These are phyloP conservation scores for Ficedula albicollis DNA, from an alignment of 2,797 vertebrate genomes.

Conservation along the genomic window DNA sequence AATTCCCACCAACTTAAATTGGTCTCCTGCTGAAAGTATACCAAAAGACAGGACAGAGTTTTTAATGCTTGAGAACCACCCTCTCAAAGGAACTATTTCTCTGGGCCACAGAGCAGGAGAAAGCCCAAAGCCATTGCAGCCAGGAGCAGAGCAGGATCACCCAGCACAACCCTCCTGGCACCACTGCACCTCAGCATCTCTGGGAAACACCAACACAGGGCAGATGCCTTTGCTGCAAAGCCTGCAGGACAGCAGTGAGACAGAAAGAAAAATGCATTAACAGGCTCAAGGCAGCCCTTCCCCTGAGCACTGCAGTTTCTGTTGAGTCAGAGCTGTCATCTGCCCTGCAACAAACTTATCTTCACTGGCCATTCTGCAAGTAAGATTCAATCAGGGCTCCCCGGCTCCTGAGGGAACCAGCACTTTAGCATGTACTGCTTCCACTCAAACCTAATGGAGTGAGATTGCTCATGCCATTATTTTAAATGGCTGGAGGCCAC, in stretches of 20 bases:
- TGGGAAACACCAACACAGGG: accelerated
- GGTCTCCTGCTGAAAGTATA: neutral
- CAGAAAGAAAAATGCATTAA: neutral
- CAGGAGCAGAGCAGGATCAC: neutral
- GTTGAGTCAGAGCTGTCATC: constrained; percentile 49
- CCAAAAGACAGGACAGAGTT: neutral
- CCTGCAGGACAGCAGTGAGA: neutral
- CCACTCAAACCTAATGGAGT: constrained; percentile 63
- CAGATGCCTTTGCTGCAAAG: neutral
- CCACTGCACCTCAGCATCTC: no score
- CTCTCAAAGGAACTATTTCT: neutral
- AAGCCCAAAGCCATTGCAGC: neutral
- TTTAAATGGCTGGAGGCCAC: constrained; percentile 69
- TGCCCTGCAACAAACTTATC: neutral
- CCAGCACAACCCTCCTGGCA: neutral
- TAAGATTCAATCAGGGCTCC: constrained; percentile 58
- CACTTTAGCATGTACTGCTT: constrained; percentile 46
- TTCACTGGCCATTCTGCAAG: constrained; percentile 42
- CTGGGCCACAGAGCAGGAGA: neutral
- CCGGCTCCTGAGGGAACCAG: constrained; percentile 33
- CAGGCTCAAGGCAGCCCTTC: neutral
- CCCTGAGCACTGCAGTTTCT: neutral
- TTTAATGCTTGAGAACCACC: neutral
- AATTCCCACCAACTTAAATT: neutral
- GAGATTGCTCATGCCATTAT: constrained; percentile 64